Percentiles rank a stretch among this genome's conserved stretches.
Conservation (phyloP, 2,797 vertebrate species). For the Ataeniobius toweri region DNA sequence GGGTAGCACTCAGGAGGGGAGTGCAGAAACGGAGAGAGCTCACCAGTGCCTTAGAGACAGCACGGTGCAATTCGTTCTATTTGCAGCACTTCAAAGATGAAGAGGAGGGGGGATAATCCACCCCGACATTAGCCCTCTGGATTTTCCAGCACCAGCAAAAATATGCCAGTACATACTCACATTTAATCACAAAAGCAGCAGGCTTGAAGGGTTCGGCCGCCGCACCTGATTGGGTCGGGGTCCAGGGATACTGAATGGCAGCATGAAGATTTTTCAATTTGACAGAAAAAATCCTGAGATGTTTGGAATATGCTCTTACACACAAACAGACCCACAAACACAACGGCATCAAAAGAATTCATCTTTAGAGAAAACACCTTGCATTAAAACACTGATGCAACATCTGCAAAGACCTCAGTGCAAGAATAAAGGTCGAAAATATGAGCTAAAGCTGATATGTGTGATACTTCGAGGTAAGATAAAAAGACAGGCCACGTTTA, state of each 20-base stretch:
- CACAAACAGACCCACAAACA: constrained; percentile 17
- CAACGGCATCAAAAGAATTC: constrained; percentile 12
- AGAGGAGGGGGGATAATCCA: constrained; percentile 69
- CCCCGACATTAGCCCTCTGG: constrained; percentile 66
- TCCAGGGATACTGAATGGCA: constrained; percentile 52
- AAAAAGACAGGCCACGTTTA: neutral
- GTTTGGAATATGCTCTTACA: constrained; percentile 57
- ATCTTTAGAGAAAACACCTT: constrained; percentile 28
- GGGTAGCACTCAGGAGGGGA: constrained; percentile 52
- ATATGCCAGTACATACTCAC: constrained; percentile 31
- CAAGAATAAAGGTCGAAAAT: constrained; percentile 6
- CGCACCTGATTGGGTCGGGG: constrained; percentile 67
- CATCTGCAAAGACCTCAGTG: constrained; percentile 10
- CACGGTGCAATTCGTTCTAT: constrained; percentile 72
- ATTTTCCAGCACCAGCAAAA: constrained; percentile 56
- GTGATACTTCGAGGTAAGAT: constrained; percentile 25
- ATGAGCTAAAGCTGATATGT: constrained; percentile 8
- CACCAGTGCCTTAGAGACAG: constrained; percentile 71
- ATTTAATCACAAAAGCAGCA: constrained; percentile 50
- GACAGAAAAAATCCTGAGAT: constrained; percentile 65
- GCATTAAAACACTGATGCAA: constrained; percentile 13
- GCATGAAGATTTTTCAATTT: constrained; percentile 74
- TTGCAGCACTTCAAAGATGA: constrained; percentile 76
- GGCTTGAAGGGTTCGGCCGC: constrained; percentile 51
- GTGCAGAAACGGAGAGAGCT: constrained; percentile 66